phyloP scores from a whole-genome alignment of 2,797 vertebrate species.

The Moxostoma hubbsi region DNA sequence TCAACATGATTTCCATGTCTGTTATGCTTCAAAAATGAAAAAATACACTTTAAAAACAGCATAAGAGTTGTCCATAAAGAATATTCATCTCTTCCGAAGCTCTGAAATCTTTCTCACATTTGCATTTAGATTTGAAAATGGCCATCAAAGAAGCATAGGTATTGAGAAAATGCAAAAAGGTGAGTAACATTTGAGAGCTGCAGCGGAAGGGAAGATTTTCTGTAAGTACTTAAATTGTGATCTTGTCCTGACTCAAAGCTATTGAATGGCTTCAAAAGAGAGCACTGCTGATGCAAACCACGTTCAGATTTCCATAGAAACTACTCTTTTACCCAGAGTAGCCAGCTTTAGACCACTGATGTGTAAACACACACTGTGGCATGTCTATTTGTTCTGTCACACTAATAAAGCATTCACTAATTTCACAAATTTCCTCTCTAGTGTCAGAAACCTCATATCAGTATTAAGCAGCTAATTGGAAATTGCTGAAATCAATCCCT shows the following conservation, averaged over 20 bases:
- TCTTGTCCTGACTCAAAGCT: not conserved
- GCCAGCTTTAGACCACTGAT: conserved; percentile 1
- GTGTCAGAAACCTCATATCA: conserved; percentile 43
- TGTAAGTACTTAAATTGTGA: conserved; percentile 36
- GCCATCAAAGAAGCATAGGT: too few relatives aligned
- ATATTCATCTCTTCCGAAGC: too few relatives aligned
- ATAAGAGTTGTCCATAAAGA: too few relatives aligned
- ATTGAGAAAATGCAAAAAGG: too few relatives aligned
- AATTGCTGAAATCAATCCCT: conserved; percentile 58
- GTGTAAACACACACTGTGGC: not conserved
- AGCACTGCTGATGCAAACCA: not conserved
- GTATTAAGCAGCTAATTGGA: conserved; percentile 50
- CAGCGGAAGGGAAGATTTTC: too few relatives aligned
- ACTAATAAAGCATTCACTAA: conserved; percentile 24
- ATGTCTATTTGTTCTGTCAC: conserved; percentile 35
- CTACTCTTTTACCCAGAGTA: conserved; percentile 8
- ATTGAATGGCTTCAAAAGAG: not conserved
- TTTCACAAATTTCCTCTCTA: conserved; percentile 42
- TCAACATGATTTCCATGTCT: too few relatives aligned
- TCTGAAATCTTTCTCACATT: too few relatives aligned
- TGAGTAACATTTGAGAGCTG: too few relatives aligned
- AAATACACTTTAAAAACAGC: too few relatives aligned
- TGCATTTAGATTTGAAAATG: too few relatives aligned
- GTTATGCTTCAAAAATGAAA: too few relatives aligned
- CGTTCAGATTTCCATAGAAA: conserved; percentile 11